Base-by-base conservation (phyloP, 2,888 invertebrate species). In the Disparrhopalites patrizii region DNA sequence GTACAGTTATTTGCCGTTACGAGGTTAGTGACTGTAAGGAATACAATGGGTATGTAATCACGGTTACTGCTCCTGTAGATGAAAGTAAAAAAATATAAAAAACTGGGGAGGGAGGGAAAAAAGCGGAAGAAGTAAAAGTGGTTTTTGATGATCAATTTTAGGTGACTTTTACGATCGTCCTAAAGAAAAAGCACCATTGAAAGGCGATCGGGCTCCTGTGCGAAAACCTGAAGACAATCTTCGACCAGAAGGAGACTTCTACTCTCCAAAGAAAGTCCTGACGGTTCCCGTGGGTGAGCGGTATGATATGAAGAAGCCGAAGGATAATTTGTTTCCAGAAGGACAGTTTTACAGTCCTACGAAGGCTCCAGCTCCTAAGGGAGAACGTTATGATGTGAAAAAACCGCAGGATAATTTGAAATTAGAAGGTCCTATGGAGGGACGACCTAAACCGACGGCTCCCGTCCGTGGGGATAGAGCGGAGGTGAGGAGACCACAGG, bases 341-440 rank as follows among this genome's bases (percentile, higher is more conserved):
- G 82, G 83, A n/a, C 81, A 83, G 1, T 81, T 87, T 76, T 78
- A 78, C 82, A 83, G 84, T 23, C 86, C 84, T 7, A 75, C 79
- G 1, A 77, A 77, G 10, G 58, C 43, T 1, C 2, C 81, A 78
- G 43, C 80, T 75, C 64, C 64, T 3, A 64, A 67, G 56, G 84
- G 83, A 13, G 83, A 82, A 62, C 51, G 71, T 62, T 79, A 79
- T 13, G 75, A 77, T 15, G 81, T 81, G 58, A 79, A 81, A 2
- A 80, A 79, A 71, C 83, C 82, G 3, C 79, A 77, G 70, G 86
- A 86, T 73, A 75, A 75, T 50, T 62, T 75, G 10, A 52, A 38
- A 40, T 65, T 73, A 18, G 72, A 73, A 67, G 74, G 74, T 20
- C 23, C 52, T 1, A 54, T 61, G 52, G 61, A 51, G 25, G 80